These are phyloP conservation scores for Sebastolobus alascanus DNA, from an alignment of 2,797 vertebrate species.

Conservation along the genomic window DNA sequence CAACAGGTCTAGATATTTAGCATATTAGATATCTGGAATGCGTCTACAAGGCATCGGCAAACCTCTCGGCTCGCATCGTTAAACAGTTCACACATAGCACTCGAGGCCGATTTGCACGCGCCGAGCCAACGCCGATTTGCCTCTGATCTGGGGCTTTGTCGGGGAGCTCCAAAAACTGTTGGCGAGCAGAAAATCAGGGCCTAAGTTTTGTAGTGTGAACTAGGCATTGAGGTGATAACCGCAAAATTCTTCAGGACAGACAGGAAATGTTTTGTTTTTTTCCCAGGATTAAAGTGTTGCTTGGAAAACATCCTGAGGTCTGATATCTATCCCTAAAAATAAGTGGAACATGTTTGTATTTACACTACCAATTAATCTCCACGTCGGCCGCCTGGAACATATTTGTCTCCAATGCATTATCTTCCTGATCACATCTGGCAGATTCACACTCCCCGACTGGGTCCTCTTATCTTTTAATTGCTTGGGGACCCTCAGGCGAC, in stretches of 20 bases:
- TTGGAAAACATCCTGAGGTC: slow-evolving; percentile 4
- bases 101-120: background rate
- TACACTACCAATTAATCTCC: slow-evolving; percentile 66
- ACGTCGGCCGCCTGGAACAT: slow-evolving; percentile 27
- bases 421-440: slow-evolving; percentile 60
- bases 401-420: slow-evolving; percentile 46
- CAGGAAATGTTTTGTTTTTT: background rate
- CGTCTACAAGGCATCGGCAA: no score
- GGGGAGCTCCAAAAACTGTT: no score
- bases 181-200: no score
- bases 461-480: slow-evolving; percentile 80
- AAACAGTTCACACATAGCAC: background rate
- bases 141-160: background rate
- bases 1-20: no score
- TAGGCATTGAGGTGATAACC: background rate
- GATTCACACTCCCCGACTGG: slow-evolving; percentile 59
- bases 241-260: background rate
- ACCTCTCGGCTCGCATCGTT: no score
- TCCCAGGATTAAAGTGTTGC: background rate
- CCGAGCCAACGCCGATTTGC: background rate
- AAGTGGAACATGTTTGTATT: slow-evolving; percentile 62
- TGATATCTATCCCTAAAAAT: slow-evolving; percentile 13
- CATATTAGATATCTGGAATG: no score
- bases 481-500: slow-evolving; percentile 67
- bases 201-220: background rate